phyloP scores from a whole-genome alignment of 1,140 invertebrate genomes.

The Achatina immaculata region DNA sequence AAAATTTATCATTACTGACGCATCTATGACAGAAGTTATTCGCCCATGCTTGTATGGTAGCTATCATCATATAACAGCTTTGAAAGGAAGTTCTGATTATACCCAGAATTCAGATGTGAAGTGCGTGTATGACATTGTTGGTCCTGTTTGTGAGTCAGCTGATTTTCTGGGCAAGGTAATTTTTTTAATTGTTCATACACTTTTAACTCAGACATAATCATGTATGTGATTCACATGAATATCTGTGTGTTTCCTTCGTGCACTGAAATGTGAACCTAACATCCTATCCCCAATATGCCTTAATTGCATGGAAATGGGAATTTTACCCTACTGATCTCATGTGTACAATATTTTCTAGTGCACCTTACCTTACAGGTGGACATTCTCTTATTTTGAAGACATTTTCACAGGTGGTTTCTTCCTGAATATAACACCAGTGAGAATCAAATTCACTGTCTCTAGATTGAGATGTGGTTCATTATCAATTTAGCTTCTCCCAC shows the following conservation, averaged over 20 bases:
- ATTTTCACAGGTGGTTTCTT: no score
- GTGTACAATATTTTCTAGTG: neutral
- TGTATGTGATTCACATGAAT: neutral
- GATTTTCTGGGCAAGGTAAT: slow-evolving; percentile 71
- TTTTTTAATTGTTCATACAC: neutral
- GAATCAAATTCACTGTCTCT: no score
- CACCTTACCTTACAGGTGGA: neutral
- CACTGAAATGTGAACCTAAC: no score
- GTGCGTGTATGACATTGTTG: slow-evolving; percentile 68
- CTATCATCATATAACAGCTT: neutral
- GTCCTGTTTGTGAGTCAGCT: slow-evolving; percentile 72
- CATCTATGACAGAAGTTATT: slow-evolving; percentile 69
- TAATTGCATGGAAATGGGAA: neutral
- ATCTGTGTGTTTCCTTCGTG: neutral
- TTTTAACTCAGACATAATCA: neutral
- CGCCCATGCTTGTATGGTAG: slow-evolving; percentile 69
- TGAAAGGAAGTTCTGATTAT: neutral
- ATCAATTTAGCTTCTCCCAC: no score
- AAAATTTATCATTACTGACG: slow-evolving; percentile 61
- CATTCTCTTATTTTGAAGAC: neutral
- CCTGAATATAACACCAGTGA: no score
- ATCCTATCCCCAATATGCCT: no score
- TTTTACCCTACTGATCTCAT: neutral
- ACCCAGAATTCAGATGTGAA: slow-evolving; percentile 42
- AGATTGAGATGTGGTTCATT: no score